These are phyloP conservation scores for Perca fluviatilis DNA, from an alignment of 2,113 vertebrate genomes.

Conservation along the genomic window DNA sequence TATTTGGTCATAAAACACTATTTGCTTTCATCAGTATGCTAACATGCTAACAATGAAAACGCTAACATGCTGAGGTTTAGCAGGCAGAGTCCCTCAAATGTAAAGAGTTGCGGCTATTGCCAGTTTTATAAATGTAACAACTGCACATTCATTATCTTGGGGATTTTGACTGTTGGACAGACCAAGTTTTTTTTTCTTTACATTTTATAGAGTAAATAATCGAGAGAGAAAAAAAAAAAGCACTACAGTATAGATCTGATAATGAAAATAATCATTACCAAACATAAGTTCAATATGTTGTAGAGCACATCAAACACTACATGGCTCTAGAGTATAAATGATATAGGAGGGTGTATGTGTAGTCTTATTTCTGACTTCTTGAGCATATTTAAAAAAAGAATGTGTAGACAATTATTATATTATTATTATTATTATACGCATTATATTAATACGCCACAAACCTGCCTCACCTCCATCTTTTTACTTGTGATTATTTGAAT, in stretches of 20 bases:
- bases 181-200: no score
- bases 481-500: constrained; percentile 21
- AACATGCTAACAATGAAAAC: neutral
- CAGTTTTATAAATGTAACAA: no score
- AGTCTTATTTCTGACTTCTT: constrained; percentile 27
- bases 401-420: neutral
- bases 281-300: neutral
- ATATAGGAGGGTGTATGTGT: neutral
- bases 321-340: neutral
- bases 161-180: neutral
- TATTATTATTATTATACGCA: no score
- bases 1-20: neutral
- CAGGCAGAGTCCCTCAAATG: neutral
- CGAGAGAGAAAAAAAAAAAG: no score
- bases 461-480: neutral
- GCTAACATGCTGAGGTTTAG: neutral
- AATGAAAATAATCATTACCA: neutral
- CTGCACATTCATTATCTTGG: no score
- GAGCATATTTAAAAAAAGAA: constrained; percentile 2
- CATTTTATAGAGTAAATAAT: neutral
- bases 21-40: neutral
- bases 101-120: no score
- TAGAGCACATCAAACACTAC: neutral
- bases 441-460: constrained; percentile 3
- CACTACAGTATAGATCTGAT: neutral